Base-by-base conservation (phyloP, 1,140 invertebrate species). In the Rhyzopertha dominica region DNA sequence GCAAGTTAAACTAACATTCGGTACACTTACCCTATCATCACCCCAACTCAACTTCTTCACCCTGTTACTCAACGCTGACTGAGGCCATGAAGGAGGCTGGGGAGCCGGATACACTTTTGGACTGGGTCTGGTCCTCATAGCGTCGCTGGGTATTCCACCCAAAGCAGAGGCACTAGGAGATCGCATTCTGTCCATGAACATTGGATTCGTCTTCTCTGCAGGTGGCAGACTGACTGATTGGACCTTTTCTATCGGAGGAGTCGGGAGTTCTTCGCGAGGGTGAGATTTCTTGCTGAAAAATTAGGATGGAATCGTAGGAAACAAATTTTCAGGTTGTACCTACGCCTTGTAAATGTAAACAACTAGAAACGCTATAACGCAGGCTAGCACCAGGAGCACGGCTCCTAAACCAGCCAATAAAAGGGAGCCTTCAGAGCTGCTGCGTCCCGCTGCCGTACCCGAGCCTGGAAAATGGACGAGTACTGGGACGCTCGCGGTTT, bases 341-440 rank as follows among this genome's bases (percentile, higher is more conserved):
- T 67, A 86, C 83, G 80, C 75, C 66, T 84, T 84, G 58, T 82
- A 83, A 58, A 89, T 85, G 65, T 88, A 87, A 43, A 80, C 66
- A 13, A 85, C 75, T 5, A 89, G 71, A 36, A 82, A 73, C 7
- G 83, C 69, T 47, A 89, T 83, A n/a, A 88, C 76, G 26, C 87
- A 70, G 24, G 78, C 78, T 16, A 89, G 73, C 14, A 87, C 63
- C 12, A 79, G 78, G n/a, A 88, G 68, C 31, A 85, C 75, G 10
- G 78, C 76, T 22, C 81, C 85, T 51, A 87, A 80, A 16, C 81
- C 74, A n/a, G 81, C 76, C 30, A 85, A 69, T 7, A 85, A 59
- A 5, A 84, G 63, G 14, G 81, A 71, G 32, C 76, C 75, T 16
- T 72, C 74, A 13, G 69, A 67, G 1, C 41, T 54, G 4, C 32